phyloP scores from a whole-genome alignment of 2,113 vertebrate genomes.

The Crypturellus undulatus region DNA sequence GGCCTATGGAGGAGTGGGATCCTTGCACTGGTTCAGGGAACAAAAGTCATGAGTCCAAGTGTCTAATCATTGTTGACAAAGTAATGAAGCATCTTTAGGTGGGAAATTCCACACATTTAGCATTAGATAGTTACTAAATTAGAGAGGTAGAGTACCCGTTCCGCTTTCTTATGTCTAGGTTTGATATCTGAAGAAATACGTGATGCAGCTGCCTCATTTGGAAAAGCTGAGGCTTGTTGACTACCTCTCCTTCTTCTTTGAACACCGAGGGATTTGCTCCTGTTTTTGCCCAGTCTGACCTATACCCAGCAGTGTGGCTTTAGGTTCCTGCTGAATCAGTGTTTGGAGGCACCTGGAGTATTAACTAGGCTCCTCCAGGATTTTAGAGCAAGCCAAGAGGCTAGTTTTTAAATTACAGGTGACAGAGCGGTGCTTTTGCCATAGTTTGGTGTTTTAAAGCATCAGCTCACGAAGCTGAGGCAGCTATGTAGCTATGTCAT shows the following conservation, averaged over 20 bases:
- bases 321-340: neutral
- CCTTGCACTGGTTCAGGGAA: neutral
- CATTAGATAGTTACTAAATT: neutral
- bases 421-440: neutral
- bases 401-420: neutral
- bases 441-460: neutral
- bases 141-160: neutral
- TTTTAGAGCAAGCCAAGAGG: neutral
- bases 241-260: neutral
- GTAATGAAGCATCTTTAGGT: neutral
- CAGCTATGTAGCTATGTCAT: neutral
- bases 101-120: neutral
- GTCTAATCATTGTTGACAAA: neutral
- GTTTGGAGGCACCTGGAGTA: neutral
- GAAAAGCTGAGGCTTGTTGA: neutral
- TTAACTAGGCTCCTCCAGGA: neutral
- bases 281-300: neutral
- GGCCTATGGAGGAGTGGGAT: neutral
- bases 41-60: neutral
- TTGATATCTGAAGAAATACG: neutral
- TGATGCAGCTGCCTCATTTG: neutral
- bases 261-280: neutral
- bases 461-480: neutral
- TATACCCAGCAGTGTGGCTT: neutral
- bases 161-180: neutral